phyloP scores from a whole-genome alignment of 2,113 vertebrate genomes.

The Arvicanthis niloticus region DNA sequence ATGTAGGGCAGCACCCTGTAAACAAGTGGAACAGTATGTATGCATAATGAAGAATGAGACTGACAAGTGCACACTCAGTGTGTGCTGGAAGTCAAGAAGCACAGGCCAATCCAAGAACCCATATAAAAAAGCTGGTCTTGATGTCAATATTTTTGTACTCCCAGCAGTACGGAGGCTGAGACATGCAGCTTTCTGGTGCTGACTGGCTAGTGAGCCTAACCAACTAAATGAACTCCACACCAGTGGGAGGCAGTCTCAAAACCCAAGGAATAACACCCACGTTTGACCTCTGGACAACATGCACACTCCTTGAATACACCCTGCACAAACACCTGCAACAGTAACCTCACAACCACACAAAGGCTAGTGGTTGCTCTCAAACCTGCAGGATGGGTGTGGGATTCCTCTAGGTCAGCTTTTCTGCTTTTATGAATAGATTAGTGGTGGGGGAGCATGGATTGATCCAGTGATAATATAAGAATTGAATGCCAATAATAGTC shows the following conservation, averaged over 20 bases:
- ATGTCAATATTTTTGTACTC: neutral
- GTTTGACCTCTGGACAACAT: neutral
- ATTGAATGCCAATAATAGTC: slow-evolving; percentile 21
- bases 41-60: neutral
- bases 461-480: slow-evolving; percentile 22
- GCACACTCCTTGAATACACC: neutral
- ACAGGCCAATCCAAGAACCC: neutral
- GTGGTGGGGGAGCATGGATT: neutral
- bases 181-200: neutral
- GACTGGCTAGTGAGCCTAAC: neutral
- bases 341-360: neutral
- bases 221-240: neutral
- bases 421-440: slow-evolving; percentile 12
- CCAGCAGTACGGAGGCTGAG: neutral
- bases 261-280: neutral
- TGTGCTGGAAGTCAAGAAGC: neutral
- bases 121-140: neutral
- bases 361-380: neutral
- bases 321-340: neutral
- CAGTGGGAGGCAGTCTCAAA: neutral
- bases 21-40: neutral
- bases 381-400: neutral
- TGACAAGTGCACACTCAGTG: neutral
- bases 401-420: neutral
- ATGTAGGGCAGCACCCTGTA: neutral